Percentiles rank a stretch among this genome's conserved stretches.
Evolutionary conservation across 2,888 invertebrate genomes (phyloP).

Genomic region (Trichacis sp.): DNA sequence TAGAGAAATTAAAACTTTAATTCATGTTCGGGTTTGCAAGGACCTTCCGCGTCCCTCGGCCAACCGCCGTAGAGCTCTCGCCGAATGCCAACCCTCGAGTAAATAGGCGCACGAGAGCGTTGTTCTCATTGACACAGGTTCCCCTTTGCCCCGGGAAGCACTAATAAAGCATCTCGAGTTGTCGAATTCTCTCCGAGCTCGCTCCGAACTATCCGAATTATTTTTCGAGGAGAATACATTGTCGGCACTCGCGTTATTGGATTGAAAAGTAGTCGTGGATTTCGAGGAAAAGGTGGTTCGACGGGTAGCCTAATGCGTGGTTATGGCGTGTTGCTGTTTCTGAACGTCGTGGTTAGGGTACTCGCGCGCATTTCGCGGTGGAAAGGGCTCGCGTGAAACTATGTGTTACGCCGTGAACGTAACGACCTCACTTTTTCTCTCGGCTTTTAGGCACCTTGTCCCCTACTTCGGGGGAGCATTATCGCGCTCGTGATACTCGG

Average conservation of each 20-base stretch:
- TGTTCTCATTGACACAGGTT: slow-evolving; percentile 53
- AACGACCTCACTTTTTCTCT: slow-evolving; percentile 52
- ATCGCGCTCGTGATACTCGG: slow-evolving; percentile 30
- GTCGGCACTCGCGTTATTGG: not conserved
- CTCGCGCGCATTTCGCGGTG: slow-evolving; percentile 46
- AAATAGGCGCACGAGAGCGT: slow-evolving; percentile 53
- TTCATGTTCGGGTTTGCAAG: slow-evolving; percentile 64
- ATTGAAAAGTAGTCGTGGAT: slow-evolving; percentile 16
- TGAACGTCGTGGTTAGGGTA: slow-evolving; percentile 40
- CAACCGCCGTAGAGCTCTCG: slow-evolving; percentile 46
- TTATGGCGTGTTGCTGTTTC: slow-evolving; percentile 23
- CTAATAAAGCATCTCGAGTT: slow-evolving; percentile 57
- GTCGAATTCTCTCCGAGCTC: slow-evolving; percentile 33
- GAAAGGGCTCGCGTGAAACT: slow-evolving; percentile 37
- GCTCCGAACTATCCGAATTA: slow-evolving; percentile 26
- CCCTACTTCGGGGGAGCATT: slow-evolving; percentile 31
- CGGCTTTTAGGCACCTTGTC: slow-evolving; percentile 50
- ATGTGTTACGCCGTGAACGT: slow-evolving; percentile 55
- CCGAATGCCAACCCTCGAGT: slow-evolving; percentile 54
- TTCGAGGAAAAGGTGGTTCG: slow-evolving; percentile 19
- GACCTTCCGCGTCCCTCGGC: slow-evolving; percentile 42
- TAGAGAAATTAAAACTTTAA: slow-evolving; percentile 70
- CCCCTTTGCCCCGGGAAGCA: slow-evolving; percentile 48
- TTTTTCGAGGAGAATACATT: slow-evolving; percentile 16
- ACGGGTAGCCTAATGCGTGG: too few species aligned